Conservation (phyloP, 2,888 invertebrate species). For the Leucania comma region DNA sequence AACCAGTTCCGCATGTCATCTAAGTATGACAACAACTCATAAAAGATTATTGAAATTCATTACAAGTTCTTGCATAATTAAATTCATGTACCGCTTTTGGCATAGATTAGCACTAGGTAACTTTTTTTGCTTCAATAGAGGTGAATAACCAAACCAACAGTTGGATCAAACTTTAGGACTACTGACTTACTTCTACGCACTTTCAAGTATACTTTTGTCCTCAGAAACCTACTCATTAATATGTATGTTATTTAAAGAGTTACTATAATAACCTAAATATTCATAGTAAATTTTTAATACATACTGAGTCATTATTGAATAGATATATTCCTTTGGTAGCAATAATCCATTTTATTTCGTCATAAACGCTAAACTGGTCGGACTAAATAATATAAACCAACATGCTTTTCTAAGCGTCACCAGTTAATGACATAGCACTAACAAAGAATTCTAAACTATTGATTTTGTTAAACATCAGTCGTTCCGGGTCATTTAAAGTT, state of each 20-base stretch:
- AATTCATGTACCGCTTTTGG: slow-evolving; percentile 2
- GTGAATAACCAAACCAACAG: slow-evolving; percentile 11
- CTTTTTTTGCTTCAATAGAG: slow-evolving; percentile 6
- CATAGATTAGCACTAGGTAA: background rate
- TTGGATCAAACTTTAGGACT: background rate
- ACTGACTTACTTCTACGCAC: background rate
- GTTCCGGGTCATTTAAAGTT: slow-evolving; percentile 22
- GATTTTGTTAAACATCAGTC: slow-evolving; percentile 32
- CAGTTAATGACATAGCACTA: slow-evolving; percentile 21
- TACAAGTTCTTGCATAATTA: background rate
- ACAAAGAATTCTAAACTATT: slow-evolving; percentile 45
- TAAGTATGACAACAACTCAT: background rate
- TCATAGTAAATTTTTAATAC: background rate
- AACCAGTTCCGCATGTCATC: slow-evolving; percentile 22
- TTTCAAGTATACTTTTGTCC: background rate
- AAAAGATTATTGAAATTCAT: slow-evolving; percentile 34
- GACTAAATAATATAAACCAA: background rate
- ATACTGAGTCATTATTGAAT: too few relatives aligned
- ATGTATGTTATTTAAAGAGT: background rate
- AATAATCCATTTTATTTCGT: background rate
- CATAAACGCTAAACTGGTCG: background rate
- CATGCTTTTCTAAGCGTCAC: background rate
- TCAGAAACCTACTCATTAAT: background rate
- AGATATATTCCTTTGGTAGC: background rate
- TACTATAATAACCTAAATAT: background rate